Percentiles rank a stretch among this genome's conserved stretches.
Evolutionary conservation across 2,113 vertebrate genomes (phyloP).

Genomic region (Heloderma charlesbogerti): DNA sequence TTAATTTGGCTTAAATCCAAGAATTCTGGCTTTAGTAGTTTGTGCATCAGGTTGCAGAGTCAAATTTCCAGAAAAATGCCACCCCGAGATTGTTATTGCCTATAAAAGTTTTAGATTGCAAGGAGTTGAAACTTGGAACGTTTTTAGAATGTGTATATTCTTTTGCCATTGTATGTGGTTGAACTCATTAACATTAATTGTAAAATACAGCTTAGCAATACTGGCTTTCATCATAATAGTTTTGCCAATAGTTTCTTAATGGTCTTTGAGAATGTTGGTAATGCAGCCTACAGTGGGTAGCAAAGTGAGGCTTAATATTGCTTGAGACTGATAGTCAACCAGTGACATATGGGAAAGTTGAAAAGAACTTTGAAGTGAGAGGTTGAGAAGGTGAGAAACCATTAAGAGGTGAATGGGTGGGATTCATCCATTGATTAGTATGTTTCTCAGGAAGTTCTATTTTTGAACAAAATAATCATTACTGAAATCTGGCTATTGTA

Average conservation of each 20-base stretch:
- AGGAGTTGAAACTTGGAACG: slow-evolving; percentile 61
- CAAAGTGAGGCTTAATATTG: neutral
- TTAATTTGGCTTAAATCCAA: neutral
- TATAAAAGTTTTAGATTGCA: slow-evolving; percentile 58
- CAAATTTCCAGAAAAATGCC: slow-evolving; percentile 36
- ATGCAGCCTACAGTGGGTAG: neutral
- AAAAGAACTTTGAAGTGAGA: neutral
- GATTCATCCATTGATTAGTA: neutral
- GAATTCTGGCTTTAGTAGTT: neutral
- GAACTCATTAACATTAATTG: slow-evolving; percentile 73
- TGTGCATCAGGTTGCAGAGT: slow-evolving; percentile 30
- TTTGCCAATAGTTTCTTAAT: slow-evolving; percentile 48
- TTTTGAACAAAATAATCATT: slow-evolving; percentile 27
- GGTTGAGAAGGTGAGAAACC: neutral
- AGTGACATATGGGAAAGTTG: neutral
- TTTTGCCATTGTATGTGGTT: slow-evolving; percentile 37
- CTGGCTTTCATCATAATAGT: slow-evolving; percentile 52
- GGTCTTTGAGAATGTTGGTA: slow-evolving; percentile 42
- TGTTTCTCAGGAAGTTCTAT: neutral
- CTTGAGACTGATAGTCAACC: neutral
- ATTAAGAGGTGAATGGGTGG: neutral
- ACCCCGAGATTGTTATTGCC: slow-evolving; percentile 53
- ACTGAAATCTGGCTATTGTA: neutral
- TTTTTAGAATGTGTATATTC: slow-evolving; percentile 42
- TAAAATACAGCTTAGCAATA: slow-evolving; percentile 54